Evolutionary conservation across 2,888 invertebrate genomes (phyloP).

Genomic region (Melieria omissa): DNA sequence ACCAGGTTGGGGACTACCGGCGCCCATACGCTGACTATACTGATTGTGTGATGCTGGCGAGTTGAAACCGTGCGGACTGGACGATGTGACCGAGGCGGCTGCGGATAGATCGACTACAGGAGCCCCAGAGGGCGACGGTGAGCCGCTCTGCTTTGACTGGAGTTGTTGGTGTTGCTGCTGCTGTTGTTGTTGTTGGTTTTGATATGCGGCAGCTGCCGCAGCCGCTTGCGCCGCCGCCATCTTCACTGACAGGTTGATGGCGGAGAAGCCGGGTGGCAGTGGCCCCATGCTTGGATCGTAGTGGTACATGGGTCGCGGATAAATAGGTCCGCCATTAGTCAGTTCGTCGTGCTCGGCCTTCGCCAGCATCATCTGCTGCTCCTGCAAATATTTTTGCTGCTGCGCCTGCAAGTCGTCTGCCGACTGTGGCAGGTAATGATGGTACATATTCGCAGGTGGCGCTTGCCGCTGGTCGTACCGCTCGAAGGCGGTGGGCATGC

Average conservation of each 20-base stretch:
- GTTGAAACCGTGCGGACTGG: constrained; percentile 80
- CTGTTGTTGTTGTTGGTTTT: constrained; percentile 58
- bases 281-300: constrained; percentile 80
- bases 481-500: constrained; percentile 71
- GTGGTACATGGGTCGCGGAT: constrained; percentile 86
- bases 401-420: constrained; percentile 71
- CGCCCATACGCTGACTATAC: constrained; percentile 68
- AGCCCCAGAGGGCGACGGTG: constrained; percentile 70
- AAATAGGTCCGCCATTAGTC: constrained; percentile 72
- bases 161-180: constrained; percentile 57
- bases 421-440: constrained; percentile 70
- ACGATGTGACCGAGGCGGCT: constrained; percentile 80
- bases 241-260: constrained; percentile 87
- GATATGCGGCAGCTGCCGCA: constrained; percentile 65
- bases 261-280: constrained; percentile 80
- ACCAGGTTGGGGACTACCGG: constrained; percentile 83
- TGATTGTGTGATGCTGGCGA: constrained; percentile 64
- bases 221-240: constrained; percentile 70
- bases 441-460: constrained; percentile 71
- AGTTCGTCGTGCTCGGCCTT: constrained; percentile 78
- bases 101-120: constrained; percentile 89
- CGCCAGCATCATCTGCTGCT: constrained; percentile 69
- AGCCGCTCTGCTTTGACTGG: constrained; percentile 68
- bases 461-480: constrained; percentile 72
- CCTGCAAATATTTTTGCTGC: constrained; percentile 72